Conservation (phyloP, 2,888 invertebrate species). For the Amphipyra tragopoginis region DNA sequence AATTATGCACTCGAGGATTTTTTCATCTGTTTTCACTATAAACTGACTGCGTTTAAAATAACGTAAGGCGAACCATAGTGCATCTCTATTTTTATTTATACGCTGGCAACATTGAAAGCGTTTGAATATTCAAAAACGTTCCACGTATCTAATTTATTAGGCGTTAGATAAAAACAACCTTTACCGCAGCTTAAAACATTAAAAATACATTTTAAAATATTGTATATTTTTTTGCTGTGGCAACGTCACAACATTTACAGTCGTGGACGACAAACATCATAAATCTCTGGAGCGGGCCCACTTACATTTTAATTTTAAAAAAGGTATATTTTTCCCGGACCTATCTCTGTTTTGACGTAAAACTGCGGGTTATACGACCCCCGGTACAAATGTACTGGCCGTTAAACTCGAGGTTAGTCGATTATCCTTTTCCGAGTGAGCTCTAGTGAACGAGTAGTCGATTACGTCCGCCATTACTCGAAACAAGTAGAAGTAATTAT, state of each 20-base stretch:
- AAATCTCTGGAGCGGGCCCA: constrained; percentile 58
- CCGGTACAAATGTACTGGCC: constrained; percentile 43
- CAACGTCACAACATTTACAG: constrained; percentile 54
- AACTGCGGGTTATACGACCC: constrained; percentile 47
- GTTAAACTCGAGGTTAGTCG: constrained; percentile 41
- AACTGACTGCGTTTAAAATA: constrained; percentile 10
- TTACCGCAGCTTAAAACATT: constrained; percentile 34
- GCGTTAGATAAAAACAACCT: constrained; percentile 43
- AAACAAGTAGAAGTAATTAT: constrained; percentile 32
- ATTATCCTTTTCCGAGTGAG: constrained; percentile 37
- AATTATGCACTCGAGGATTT: too few relatives aligned
- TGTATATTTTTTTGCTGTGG: constrained; percentile 40
- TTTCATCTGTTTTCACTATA: too few relatives aligned
- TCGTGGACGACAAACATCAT: constrained; percentile 58
- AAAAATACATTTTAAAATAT: constrained; percentile 46
- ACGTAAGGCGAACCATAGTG: background rate
- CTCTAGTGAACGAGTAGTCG: constrained; percentile 25
- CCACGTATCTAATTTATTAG: constrained; percentile 43
- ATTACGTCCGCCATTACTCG: constrained; percentile 26
- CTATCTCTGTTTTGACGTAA: constrained; percentile 64
- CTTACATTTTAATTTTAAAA: constrained; percentile 66
- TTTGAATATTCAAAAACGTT: constrained; percentile 16
- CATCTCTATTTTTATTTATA: constrained; percentile 12
- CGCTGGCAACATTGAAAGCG: constrained; percentile 11
- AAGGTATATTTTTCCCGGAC: constrained; percentile 56